Conservation (phyloP, 2,797 vertebrate genomes). For the Hephaestus fuliginosus region DNA sequence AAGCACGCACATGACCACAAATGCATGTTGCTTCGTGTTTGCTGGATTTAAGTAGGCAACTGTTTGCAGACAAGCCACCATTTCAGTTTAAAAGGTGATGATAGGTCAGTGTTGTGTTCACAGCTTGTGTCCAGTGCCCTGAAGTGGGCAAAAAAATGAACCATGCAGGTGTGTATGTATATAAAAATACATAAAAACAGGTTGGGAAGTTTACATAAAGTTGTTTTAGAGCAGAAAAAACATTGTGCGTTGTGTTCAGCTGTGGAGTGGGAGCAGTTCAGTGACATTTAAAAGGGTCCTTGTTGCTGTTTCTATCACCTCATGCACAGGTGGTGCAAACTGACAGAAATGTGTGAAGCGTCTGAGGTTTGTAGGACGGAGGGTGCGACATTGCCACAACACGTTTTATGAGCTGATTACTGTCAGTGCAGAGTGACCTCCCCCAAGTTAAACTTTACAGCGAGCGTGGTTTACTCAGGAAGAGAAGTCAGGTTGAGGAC, state of each 20-base stretch:
- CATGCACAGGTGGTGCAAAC: neutral
- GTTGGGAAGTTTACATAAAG: neutral
- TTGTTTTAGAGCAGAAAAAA: neutral
- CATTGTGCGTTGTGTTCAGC: neutral
- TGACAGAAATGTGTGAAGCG: neutral
- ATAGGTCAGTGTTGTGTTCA: too few relatives aligned
- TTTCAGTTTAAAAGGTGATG: neutral
- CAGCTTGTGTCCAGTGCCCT: neutral
- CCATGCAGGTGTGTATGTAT: neutral
- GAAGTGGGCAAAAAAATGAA: neutral
- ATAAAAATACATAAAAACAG: neutral
- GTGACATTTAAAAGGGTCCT: neutral
- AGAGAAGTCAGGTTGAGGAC: neutral
- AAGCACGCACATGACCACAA: neutral
- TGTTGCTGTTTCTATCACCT: neutral
- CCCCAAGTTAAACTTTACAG: neutral
- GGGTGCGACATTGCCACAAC: neutral
- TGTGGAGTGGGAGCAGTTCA: neutral
- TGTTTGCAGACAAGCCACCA: neutral
- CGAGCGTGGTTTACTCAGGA: neutral
- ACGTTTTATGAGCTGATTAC: neutral
- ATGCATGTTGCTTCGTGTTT: neutral
- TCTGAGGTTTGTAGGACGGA: neutral
- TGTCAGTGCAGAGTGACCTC: neutral
- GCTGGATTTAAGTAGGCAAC: neutral